These are phyloP conservation scores for Ectemnius lituratus DNA, from an alignment of 2,888 invertebrate species.

Conservation along the genomic window DNA sequence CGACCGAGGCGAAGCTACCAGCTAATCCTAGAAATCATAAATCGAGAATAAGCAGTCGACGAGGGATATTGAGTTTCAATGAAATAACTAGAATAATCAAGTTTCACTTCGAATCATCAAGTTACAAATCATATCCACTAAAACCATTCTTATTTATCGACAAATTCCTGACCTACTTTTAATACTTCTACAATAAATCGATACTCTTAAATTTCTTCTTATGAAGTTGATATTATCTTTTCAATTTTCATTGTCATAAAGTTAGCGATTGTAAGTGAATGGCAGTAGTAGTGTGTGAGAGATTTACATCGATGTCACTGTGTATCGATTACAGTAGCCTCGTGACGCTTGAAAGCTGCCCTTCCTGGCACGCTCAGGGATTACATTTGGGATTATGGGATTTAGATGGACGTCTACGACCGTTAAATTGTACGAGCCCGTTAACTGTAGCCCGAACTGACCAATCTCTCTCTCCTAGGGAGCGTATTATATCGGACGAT, in stretches of 20 bases:
- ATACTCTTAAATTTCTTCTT: too few species aligned
- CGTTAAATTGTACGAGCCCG: slow-evolving; percentile 39
- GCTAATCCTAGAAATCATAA: slow-evolving; percentile 40
- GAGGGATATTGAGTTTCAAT: slow-evolving; percentile 49
- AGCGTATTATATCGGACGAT: not conserved
- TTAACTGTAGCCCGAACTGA: slow-evolving; percentile 30
- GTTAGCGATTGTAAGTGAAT: not conserved
- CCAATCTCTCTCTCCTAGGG: slow-evolving; percentile 17
- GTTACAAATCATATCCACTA: too few species aligned
- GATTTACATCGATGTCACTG: slow-evolving; percentile 15
- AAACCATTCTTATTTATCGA: too few species aligned
- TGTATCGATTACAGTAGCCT: slow-evolving; percentile 7
- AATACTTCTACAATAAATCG: too few species aligned
- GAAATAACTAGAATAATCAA: not conserved
- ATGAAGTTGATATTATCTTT: too few species aligned
- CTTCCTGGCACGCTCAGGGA: slow-evolving; percentile 21
- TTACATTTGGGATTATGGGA: slow-evolving; percentile 50
- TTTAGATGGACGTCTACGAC: slow-evolving; percentile 18
- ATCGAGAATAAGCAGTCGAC: slow-evolving; percentile 29
- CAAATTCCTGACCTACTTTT: too few species aligned
- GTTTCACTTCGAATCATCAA: too few species aligned
- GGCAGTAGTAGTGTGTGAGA: not conserved
- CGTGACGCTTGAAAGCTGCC: slow-evolving; percentile 15
- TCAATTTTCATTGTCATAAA: not conserved
- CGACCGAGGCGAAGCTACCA: slow-evolving; percentile 23